A percentile compares a stretch with the other conserved stretches of the same genome.
These are phyloP conservation scores for Synergus laeviventris DNA, from an alignment of 2,888 invertebrate genomes.

Conservation along the genomic window DNA sequence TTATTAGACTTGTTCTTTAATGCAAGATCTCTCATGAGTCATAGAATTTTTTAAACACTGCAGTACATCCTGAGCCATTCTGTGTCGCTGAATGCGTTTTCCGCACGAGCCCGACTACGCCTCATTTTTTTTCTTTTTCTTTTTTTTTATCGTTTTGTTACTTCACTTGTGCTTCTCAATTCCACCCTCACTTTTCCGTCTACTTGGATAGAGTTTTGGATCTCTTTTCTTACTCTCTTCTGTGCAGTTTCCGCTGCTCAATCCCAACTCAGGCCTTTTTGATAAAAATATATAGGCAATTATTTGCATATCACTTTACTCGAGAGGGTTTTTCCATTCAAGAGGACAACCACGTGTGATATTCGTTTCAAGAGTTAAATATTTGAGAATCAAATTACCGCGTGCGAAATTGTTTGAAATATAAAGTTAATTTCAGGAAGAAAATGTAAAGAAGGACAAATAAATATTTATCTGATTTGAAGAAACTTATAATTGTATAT, in stretches of 20 bases:
- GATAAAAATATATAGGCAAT: slow-evolving; percentile 19
- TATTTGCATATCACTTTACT: slow-evolving; percentile 32
- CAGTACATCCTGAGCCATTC: not conserved
- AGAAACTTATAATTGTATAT: not conserved
- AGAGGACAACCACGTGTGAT: not conserved
- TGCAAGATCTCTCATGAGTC: not conserved
- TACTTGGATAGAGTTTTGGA: slow-evolving; percentile 7
- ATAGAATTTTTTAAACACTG: slow-evolving; percentile 9
- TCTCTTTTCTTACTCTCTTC: not conserved
- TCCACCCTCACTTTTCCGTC: slow-evolving; percentile 14
- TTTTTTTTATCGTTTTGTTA: not conserved
- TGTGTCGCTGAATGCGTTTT: not conserved
- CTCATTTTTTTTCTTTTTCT: not conserved
- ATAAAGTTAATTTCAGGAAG: not conserved
- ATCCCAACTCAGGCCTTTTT: slow-evolving; percentile 5
- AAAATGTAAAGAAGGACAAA: not conserved
- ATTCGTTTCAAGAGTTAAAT: slow-evolving; percentile 20
- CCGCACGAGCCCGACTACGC: not conserved
- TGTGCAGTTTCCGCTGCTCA: not conserved
- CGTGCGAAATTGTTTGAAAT: not conserved
- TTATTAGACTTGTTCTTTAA: not conserved
- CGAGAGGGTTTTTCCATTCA: not conserved
- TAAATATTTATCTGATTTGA: not conserved
- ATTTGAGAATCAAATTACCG: not conserved
- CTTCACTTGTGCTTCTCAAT: not conserved